Evolutionary conservation across 2,888 invertebrate species (phyloP), one percentile per base, ranked within the genome.

Genomic region (Lordiphosa andalusiaca): DNA sequence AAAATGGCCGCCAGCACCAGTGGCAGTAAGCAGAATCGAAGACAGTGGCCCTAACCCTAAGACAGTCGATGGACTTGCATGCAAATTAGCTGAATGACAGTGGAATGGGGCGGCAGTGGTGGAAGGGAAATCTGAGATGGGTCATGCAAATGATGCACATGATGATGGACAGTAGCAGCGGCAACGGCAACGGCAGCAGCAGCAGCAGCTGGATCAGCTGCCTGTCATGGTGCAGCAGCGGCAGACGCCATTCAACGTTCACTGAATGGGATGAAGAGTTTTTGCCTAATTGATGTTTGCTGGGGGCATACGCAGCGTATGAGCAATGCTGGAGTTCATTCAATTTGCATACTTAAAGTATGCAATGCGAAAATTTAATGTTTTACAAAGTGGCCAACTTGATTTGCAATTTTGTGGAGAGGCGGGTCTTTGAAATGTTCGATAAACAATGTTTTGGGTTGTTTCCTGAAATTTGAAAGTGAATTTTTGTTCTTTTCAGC

Each of bases 281-380:
- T 60, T 60, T 56, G 60, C 67, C 54, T 66, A 66, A 70, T 68
- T 70, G 60, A 66, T 66, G 71, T 46, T 65, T 39, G 50, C 39
- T 44, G 3, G 21, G 23, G 39, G 58, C 53, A n/a, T 19, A 62
- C 23, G 48, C 48, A 33, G 53, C 53, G 67, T 57, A 64, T 69
- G 65, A 56, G 56, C 52, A 50, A 63, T 30, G 30, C 30, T 9
- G 30, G 30, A 30, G 30, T 30, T 30, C 30, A 30, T 30, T 9
- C 9, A 30, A 30, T 30, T 30, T 30, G 30, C 30, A 30, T 30
- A 30, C 30, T 30, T 30, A 9, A 30, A 30, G 30, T 30, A 30
- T 30, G 3, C 30, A 30, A 30, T 30, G 30, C 30, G 3, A 9
- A 30, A 9, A 30, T 3, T 30, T 9, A 9, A 30, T 7, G 30